Evolutionary conservation across 2,797 vertebrate genomes (phyloP), one percentile per base, ranked within the genome.

Genomic region (Peromyscus attwateri): DNA sequence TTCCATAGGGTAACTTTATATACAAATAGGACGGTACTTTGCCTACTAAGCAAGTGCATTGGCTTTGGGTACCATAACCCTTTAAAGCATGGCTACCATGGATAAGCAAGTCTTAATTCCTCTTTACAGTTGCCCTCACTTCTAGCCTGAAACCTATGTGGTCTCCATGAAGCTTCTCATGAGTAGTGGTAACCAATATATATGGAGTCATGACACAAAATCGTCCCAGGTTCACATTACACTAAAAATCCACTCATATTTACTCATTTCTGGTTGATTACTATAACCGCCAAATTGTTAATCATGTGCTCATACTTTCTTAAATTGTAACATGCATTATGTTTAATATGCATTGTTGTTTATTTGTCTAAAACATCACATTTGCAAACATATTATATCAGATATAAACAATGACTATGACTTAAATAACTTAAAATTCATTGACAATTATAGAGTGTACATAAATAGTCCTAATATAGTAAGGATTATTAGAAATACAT

Each of bases 31-130:
- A 40, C 6, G 37, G 13, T 77, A 17, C 16, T 49, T 25, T 62
- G 55, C 34, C 10, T 17, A 14, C 21, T 19, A 71, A 0, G 0
- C 0, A 2, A 83, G 1, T 57, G 6, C 21, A 8, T 25, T 46
- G 34, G 52, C 43, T 71, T 76, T 60, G 0, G 16, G 16, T 1
- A 16, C 4, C 25, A 19, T 29, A 57, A 52, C 11, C 19, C 40
- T 76, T 55, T 87, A 16, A 9, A 83, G 23, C 27, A 93, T 13
- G 95, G 40, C 16, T 71, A n/a, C 43, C 29, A 84, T 0, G 7
- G 77, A 5, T 29, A 64, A 87, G 12, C 21, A 57, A 43, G 49
- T 46, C 64, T 6, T 55, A 29, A 46, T 31, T 52, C 3, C 9
- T 87, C 66, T 57, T 55, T 52, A 34, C 25, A 37, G 3, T 73